Percentiles rank a stretch among this genome's conserved stretches.
These are phyloP conservation scores for Morus bassanus DNA, from an alignment of 2,797 vertebrate genomes.

Conservation along the genomic window DNA sequence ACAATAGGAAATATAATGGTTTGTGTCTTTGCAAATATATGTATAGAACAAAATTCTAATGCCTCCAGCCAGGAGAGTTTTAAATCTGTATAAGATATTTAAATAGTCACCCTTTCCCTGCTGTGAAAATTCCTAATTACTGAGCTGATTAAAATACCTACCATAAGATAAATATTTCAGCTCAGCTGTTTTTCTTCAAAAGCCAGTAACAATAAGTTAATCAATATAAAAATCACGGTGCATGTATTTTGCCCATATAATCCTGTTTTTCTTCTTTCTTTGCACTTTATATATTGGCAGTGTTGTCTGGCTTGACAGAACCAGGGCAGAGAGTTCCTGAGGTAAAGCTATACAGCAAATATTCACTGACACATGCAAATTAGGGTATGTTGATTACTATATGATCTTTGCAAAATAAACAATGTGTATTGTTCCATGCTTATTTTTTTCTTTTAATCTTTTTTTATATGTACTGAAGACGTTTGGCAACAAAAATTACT, in stretches of 20 bases:
- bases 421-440: not conserved
- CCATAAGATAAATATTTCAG: not conserved
- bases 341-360: not conserved
- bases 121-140: not conserved
- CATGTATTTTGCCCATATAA: not conserved
- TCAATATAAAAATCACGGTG: not conserved
- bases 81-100: not conserved
- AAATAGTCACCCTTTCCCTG: not conserved
- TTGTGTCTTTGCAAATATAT: not conserved
- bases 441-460: not conserved
- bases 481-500: not conserved
- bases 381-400: not conserved
- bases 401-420: not conserved
- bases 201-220: not conserved
- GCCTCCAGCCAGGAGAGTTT: not conserved
- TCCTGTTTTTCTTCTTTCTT: not conserved
- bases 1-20: not conserved
- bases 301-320: conserved; percentile 7
- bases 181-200: not conserved
- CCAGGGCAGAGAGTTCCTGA: not conserved
- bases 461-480: not conserved
- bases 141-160: not conserved
- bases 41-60: not conserved
- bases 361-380: not conserved
- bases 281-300: not conserved